A percentile compares a stretch with the other conserved stretches of the same genome.
Conservation (phyloP, 2,888 invertebrate genomes). For the Ophion ellenae region DNA sequence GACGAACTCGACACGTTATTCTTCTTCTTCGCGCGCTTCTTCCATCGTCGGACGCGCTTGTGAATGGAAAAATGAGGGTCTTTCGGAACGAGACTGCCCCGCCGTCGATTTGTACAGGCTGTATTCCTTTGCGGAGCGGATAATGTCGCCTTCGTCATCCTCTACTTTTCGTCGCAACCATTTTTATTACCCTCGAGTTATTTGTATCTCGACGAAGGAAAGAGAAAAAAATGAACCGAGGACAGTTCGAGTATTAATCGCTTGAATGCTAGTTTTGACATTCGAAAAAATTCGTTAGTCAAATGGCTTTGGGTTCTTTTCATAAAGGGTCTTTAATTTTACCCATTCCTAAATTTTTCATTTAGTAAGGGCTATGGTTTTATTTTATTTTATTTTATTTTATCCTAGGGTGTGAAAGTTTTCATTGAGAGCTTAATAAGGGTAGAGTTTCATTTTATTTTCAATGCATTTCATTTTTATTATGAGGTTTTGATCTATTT, state of each 20-base stretch:
- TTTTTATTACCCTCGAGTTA: neutral
- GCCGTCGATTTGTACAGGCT: slow-evolving; percentile 28
- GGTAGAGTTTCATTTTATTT: no score
- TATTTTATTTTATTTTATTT: no score
- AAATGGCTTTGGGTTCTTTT: neutral
- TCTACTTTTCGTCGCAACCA: neutral
- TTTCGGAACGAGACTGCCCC: slow-evolving; percentile 29
- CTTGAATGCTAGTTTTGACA: neutral
- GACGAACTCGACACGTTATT: slow-evolving; percentile 40
- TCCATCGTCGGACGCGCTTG: neutral
- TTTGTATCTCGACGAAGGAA: neutral
- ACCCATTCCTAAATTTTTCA: no score
- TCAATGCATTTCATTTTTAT: no score
- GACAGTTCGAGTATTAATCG: neutral
- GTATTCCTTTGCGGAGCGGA: neutral
- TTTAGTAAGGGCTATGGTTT: no score
- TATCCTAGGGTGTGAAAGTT: no score
- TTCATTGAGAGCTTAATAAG: no score
- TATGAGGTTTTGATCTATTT: no score
- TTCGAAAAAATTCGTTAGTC: neutral
- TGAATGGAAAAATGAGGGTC: slow-evolving; percentile 33
- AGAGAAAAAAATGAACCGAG: neutral
- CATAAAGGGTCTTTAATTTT: neutral
- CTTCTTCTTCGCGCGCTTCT: slow-evolving; percentile 34
- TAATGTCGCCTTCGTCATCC: slow-evolving; percentile 7